phyloP scores from a whole-genome alignment of 2,888 invertebrate species.

The Sarcophaga caerulescens region DNA sequence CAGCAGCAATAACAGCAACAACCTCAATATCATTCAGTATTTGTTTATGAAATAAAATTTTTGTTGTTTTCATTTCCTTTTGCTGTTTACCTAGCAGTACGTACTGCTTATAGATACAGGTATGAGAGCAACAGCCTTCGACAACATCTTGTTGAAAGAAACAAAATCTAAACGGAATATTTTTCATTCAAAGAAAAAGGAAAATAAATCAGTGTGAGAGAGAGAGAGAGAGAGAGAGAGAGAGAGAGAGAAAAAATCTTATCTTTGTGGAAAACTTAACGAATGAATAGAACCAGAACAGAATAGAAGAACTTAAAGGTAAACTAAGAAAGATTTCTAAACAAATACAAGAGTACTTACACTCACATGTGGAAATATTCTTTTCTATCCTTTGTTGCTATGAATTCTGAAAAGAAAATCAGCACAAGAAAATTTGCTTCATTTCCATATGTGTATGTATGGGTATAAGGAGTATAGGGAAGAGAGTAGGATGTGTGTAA shows the following conservation, averaged over 20 bases:
- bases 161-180: background rate
- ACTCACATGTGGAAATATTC: background rate
- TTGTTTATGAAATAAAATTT: constrained; percentile 76
- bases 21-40: constrained; percentile 69
- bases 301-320: constrained; percentile 26
- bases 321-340: constrained; percentile 57
- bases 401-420: constrained; percentile 8
- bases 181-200: background rate
- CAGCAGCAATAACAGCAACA: constrained; percentile 10
- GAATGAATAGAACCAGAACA: background rate
- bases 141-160: constrained; percentile 46
- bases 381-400: background rate
- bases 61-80: background rate
- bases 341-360: constrained; percentile 28
- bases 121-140: constrained; percentile 1
- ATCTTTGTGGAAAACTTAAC: constrained; percentile 23
- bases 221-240: no score
- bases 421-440: constrained; percentile 27
- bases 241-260: constrained; percentile 20
- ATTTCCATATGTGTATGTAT: background rate
- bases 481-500: background rate
- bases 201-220: background rate
- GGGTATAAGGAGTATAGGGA: no score
- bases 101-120: background rate
- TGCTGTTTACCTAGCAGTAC: constrained; percentile 34